These are phyloP conservation scores for Agrilus mali DNA, from an alignment of 2,888 invertebrate genomes.

Conservation along the genomic window DNA sequence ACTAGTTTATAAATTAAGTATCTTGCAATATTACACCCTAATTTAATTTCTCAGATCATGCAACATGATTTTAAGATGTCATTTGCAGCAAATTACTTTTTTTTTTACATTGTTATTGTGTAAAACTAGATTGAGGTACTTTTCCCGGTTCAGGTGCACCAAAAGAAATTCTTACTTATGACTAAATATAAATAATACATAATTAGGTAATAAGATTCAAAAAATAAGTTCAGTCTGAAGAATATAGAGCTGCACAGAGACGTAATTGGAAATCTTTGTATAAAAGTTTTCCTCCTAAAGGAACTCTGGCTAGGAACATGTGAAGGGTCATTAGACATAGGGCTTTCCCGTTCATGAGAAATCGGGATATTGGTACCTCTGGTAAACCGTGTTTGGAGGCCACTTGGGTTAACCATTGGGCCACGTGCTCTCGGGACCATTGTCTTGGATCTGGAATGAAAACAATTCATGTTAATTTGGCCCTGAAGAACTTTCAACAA, in stretches of 20 bases:
- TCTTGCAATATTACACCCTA: too few species aligned
- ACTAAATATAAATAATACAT: too few species aligned
- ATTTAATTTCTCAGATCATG: too few species aligned
- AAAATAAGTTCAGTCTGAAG: constrained; percentile 1
- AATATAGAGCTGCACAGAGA: constrained; percentile 53
- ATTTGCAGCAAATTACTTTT: neutral
- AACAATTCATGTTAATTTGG: neutral
- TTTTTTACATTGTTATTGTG: neutral
- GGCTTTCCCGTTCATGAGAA: constrained; percentile 72
- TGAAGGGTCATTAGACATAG: constrained; percentile 64
- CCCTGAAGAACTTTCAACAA: too few species aligned
- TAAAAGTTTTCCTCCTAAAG: constrained; percentile 51
- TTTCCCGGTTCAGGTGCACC: too few species aligned
- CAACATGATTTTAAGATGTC: neutral
- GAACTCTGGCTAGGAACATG: constrained; percentile 62
- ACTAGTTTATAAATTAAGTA: too few species aligned
- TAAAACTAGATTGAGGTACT: too few species aligned
- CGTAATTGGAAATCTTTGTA: constrained; percentile 60
- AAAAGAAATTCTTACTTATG: too few species aligned
- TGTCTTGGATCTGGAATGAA: constrained; percentile 51
- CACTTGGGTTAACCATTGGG: constrained; percentile 49
- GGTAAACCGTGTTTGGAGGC: constrained; percentile 44
- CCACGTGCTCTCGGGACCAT: constrained; percentile 60
- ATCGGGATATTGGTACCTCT: constrained; percentile 44
- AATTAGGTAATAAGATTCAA: too few species aligned